Percentiles rank a stretch among this genome's conserved stretches.
phyloP scores from a whole-genome alignment of 2,113 vertebrate genomes.

The Sorex araneus region DNA sequence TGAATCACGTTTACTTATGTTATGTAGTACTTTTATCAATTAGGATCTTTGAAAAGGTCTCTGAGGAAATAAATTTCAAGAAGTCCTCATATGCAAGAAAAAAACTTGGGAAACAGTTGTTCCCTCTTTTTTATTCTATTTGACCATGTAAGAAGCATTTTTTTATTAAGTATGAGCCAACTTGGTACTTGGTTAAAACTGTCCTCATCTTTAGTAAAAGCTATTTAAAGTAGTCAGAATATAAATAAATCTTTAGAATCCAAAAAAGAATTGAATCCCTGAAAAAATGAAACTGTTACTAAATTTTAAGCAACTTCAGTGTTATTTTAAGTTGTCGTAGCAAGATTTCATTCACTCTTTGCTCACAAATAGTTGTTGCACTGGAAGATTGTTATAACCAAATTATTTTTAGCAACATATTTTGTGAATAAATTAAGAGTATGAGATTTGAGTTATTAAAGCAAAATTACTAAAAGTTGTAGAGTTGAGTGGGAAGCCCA shows the following conservation, averaged over 20 bases:
- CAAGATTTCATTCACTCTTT: slow-evolving; percentile 72
- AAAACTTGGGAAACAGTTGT: neutral
- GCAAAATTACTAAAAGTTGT: slow-evolving; percentile 45
- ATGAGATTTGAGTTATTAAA: slow-evolving; percentile 64
- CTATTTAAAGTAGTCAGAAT: slow-evolving; percentile 60
- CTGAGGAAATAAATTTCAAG: slow-evolving; percentile 14
- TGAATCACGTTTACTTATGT: neutral
- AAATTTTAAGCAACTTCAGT: slow-evolving; percentile 69
- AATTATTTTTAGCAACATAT: slow-evolving; percentile 66
- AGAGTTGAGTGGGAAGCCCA: slow-evolving; percentile 6
- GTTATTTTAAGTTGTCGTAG: slow-evolving; percentile 76
- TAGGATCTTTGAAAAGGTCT: slow-evolving; percentile 30
- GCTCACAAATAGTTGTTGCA: slow-evolving; percentile 63
- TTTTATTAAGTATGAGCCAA: slow-evolving; percentile 59
- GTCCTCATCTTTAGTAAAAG: slow-evolving; percentile 56
- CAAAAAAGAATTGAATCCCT: slow-evolving; percentile 56
- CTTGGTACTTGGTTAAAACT: slow-evolving; percentile 63
- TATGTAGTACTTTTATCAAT: slow-evolving; percentile 13
- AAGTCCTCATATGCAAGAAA: slow-evolving; percentile 43
- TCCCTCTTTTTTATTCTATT: slow-evolving; percentile 56
- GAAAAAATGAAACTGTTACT: slow-evolving; percentile 41
- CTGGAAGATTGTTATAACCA: slow-evolving; percentile 66
- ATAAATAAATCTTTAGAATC: slow-evolving; percentile 61
- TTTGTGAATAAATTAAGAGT: slow-evolving; percentile 59
- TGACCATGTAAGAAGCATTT: slow-evolving; percentile 2